Percentiles rank a stretch among this genome's conserved stretches.
phyloP scores from a whole-genome alignment of 2,797 vertebrate genomes.

The Psittacula derbiana region DNA sequence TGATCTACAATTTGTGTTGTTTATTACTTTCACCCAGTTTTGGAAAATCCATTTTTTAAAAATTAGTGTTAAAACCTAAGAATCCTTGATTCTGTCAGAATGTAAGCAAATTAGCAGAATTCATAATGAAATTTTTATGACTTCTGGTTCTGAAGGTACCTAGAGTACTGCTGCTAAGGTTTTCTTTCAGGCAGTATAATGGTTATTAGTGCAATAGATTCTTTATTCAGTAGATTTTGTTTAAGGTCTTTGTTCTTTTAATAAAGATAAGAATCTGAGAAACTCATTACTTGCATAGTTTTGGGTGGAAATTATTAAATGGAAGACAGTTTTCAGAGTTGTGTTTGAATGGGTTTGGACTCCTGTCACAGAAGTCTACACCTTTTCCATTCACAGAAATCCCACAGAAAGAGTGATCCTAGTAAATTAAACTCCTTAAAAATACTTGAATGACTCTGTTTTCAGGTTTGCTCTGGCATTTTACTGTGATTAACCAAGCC shows the following conservation, averaged over 20 bases:
- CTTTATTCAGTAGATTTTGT: background rate
- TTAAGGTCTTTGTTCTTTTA: background rate
- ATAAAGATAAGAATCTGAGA: background rate
- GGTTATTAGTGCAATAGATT: background rate
- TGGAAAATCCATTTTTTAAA: background rate
- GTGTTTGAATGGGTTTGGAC: background rate
- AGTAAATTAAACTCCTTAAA: background rate
- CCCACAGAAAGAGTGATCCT: background rate
- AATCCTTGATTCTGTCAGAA: background rate
- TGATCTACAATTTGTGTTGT: background rate
- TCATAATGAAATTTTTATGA: background rate
- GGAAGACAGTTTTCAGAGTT: background rate
- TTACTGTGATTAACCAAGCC: background rate
- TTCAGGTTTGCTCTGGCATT: background rate
- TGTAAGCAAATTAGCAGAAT: background rate
- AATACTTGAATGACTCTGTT: background rate
- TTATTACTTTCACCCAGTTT: background rate
- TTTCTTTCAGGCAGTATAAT: background rate
- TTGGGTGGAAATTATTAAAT: background rate
- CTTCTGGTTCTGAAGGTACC: background rate
- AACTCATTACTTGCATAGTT: background rate
- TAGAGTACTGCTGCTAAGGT: background rate
- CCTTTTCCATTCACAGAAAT: slow-evolving; percentile 23
- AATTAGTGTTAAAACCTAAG: background rate
- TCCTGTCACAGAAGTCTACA: background rate